Base-by-base conservation (phyloP, 2,888 invertebrate genomes). In the Idaea aversata region DNA sequence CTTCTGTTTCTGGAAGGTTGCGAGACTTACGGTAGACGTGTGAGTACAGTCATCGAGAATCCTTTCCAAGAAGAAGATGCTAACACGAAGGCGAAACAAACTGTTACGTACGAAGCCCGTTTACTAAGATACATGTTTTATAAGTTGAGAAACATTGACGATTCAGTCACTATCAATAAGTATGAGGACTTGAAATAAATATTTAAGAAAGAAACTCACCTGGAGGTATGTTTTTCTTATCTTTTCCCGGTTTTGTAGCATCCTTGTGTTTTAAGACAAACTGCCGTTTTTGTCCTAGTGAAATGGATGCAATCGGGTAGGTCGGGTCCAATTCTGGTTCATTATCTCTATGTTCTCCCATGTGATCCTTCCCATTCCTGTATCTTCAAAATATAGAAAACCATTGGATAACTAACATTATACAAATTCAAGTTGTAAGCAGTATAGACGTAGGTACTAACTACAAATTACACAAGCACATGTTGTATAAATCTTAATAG, bases 71-170 rank as follows among this genome's bases (percentile, higher is more conserved):
- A 95, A 71, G 95, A 95, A 74, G 95, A 95, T 68, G 91, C 93
- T 0, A 95, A 96, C 68, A 93, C 94, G 5, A 94, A 95, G 76
- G 97, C 97, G 5, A 97, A 97, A 80, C 97, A 98, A 86, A 98
- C 98, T 0, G 98, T 98, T 0, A 97, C 98, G 0, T 98, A 97
- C 78, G 98, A 99, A 91, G 96, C 98, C 0, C 93, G 98, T 65
- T 94, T 96, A 69, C 89, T 98, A 59, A 97, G 98, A 82, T 95
- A 96, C 76, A 94, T 98, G 79, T 94, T 98, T 71, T 92, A 97
- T 71, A 95, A 95, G 79, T 84, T 96, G 67, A 94, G 94, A 75
- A 91, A 91, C 64, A 93, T 93, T 61, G 93, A 94, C 80, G 90
- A 91, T 69, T 92, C 91, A 67, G 93, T 93, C 4, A 93, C 90